Percentiles rank a stretch among this genome's conserved stretches.
phyloP scores from a whole-genome alignment of 2,888 invertebrate species.

The Cremastinae sp. region DNA sequence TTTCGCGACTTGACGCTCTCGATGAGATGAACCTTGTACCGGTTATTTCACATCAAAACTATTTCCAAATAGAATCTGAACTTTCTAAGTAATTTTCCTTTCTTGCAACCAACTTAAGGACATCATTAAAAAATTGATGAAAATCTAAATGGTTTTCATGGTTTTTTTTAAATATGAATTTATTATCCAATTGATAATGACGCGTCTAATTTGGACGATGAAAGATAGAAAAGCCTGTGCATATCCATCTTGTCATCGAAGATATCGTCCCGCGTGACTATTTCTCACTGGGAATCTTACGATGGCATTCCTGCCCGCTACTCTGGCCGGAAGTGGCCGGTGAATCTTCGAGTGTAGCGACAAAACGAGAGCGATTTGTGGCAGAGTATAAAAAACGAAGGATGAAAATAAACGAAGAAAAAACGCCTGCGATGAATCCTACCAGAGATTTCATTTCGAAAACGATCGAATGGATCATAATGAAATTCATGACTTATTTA shows the following conservation, averaged over 20 bases:
- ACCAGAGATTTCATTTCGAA: constrained; percentile 5
- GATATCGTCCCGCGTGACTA: constrained; percentile 42
- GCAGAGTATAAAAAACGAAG: constrained; percentile 9
- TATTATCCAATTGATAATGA: no score
- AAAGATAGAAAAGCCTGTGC: neutral
- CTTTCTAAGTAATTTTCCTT: no score
- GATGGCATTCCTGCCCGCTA: constrained; percentile 57
- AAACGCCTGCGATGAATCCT: constrained; percentile 9
- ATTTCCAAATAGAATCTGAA: neutral
- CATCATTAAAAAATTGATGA: no score
- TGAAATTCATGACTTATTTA: constrained; percentile 17
- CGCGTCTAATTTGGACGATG: neutral
- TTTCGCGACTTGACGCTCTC: constrained; percentile 70
- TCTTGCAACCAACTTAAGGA: no score
- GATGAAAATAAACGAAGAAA: constrained; percentile 18
- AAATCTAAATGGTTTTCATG: no score
- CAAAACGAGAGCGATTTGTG: constrained; percentile 20
- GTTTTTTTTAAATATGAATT: no score
- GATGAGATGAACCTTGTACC: neutral
- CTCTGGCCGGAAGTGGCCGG: constrained; percentile 56
- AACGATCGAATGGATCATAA: neutral
- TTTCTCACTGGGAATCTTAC: constrained; percentile 47
- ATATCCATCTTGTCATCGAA: constrained; percentile 4
- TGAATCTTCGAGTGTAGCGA: constrained; percentile 18
- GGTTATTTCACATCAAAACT: neutral